phyloP scores from a whole-genome alignment of 1,140 invertebrate species.

The Brachionus calyciflorus region DNA sequence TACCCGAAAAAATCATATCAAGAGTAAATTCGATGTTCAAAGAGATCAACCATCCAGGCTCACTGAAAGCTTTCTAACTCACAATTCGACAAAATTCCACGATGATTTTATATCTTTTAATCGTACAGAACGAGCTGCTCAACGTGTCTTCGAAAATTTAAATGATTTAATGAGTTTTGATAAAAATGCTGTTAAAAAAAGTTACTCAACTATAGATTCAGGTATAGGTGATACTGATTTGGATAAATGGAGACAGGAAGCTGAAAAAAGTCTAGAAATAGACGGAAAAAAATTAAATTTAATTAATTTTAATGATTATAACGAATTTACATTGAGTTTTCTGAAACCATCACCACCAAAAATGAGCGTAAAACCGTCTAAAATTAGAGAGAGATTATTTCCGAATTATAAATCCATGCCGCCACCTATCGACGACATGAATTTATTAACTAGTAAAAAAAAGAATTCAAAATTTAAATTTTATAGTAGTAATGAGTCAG shows the following conservation, averaged over 20 bases:
- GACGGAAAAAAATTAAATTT: conserved; percentile 4
- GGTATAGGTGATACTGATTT: neutral
- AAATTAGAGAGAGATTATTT: conserved; percentile 56
- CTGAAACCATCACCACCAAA: conserved; percentile 60
- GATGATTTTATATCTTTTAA: neutral
- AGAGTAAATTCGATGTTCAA: neutral
- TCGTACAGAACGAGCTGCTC: neutral
- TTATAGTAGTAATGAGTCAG: conserved; percentile 27
- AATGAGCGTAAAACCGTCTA: conserved; percentile 54
- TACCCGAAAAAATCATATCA: conserved; percentile 23
- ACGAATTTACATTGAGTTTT: conserved; percentile 50
- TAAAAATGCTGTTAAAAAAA: conserved; percentile 8
- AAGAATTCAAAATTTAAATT: neutral
- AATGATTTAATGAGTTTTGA: neutral
- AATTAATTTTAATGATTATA: neutral
- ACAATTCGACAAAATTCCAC: neutral
- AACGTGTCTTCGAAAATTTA: neutral
- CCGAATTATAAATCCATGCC: conserved; percentile 52
- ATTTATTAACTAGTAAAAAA: neutral
- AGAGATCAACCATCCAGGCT: neutral
- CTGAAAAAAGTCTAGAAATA: neutral
- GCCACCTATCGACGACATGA: neutral
- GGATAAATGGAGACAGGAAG: neutral
- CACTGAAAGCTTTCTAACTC: neutral
- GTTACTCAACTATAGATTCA: neutral